Evolutionary conservation across 2,113 vertebrate genomes (phyloP), one percentile per base, ranked within the genome.

Genomic region (Coregonus clupeaformis): DNA sequence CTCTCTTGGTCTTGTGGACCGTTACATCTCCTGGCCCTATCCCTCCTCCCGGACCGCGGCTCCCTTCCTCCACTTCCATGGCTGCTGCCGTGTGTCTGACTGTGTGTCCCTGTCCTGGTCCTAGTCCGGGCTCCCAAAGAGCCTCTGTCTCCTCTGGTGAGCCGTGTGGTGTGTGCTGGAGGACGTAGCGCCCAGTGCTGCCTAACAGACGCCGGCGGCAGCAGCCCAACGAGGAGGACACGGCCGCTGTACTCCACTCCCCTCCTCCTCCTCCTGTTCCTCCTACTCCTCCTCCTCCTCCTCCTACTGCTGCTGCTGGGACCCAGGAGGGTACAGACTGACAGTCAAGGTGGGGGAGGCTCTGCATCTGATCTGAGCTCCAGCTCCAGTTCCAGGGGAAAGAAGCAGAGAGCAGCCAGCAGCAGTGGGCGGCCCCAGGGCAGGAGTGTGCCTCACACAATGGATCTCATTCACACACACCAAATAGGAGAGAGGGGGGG

Each of bases 391-490:
- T 81, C 75, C 13, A 32, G 49, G 55, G 67, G 72, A 30, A 25
- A 72, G 22, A 55, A 32, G n/a, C 60, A 22, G 64, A 73, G 42
- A 22, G 30, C 1, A 62, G 67, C 69, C 11, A 74, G 45, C 84
- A 84, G 89, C 49, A 88, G 93, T 85, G 87, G 89, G 90, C 91
- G 89, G 92, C 93, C 92, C 92, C 85, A 90, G 90, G 92, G 92
- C 89, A 89, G 88, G 91, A 94, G 94, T 93, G 96, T 92, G 95
- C 89, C 93, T 93, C 49, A 25, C 89, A 98, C 96, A 98, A 97
- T 94, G 91, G 93, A 82, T 79, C 45, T 89, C 91, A 94, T 96
- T 97, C 94, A 96, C 85, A 77, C 77, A 59, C 82, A 83, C 86
- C 47, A 57, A 16, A 57, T 89, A 88, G 75, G 77, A 74, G 60